These are phyloP conservation scores for Ictalurus furcatus DNA, from an alignment of 2,113 vertebrate genomes.

Conservation along the genomic window DNA sequence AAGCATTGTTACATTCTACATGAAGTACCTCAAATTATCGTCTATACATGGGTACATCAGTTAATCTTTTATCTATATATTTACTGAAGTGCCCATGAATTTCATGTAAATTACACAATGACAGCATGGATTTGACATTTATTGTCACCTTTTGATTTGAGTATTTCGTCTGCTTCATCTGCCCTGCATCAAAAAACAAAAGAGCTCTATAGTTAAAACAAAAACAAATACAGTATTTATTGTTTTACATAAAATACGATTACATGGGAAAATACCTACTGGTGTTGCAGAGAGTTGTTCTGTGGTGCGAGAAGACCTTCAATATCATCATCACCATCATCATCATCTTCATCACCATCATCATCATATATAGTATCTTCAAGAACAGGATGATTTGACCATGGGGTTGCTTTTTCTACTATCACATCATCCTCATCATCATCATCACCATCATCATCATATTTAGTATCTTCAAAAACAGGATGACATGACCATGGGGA, in stretches of 20 bases:
- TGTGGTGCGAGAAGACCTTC: slow-evolving; percentile 70
- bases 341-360: slow-evolving; percentile 54
- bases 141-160: slow-evolving; percentile 58
- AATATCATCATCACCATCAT: slow-evolving; percentile 63
- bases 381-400: slow-evolving; percentile 31
- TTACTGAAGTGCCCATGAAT: background rate
- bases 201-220: background rate
- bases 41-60: too few species aligned
- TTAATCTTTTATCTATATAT: too few species aligned
- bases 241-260: background rate
- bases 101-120: background rate
- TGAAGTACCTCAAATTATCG: too few species aligned
- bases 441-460: slow-evolving; percentile 39
- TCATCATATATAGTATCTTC: slow-evolving; percentile 19
- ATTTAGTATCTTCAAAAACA: slow-evolving; percentile 27
- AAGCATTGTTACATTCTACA: too few species aligned
- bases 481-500: slow-evolving; percentile 35
- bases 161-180: slow-evolving; percentile 20
- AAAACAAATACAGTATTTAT: background rate
- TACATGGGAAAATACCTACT: slow-evolving; percentile 54
- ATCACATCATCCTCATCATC: slow-evolving; percentile 38
- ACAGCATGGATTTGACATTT: background rate
- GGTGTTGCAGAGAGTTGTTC: slow-evolving; percentile 34
- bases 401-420: slow-evolving; percentile 32
- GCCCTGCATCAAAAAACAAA: slow-evolving; percentile 51